Base-by-base conservation (phyloP, 2,888 invertebrate genomes). In the Tridacna crocea region DNA sequence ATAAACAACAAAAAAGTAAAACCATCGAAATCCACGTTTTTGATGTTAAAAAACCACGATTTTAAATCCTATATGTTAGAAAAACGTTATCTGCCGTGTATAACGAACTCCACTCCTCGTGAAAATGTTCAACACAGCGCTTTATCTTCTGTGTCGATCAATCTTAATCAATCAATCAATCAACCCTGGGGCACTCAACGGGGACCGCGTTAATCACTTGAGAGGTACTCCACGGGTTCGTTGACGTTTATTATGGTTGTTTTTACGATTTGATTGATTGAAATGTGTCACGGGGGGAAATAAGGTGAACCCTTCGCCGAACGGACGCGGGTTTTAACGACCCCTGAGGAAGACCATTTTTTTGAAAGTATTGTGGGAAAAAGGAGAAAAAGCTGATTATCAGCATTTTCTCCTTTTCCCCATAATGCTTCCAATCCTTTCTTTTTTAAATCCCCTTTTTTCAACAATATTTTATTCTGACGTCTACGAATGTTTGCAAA, bases 151-250 rank as follows among this genome's bases (percentile, higher is more conserved):
- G 61, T 51, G 63, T 70, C 85, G 78, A 88, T 88, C 87, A 82
- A 85, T 87, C 88, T 84, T 81, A 80, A 87, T 88, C 87, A 85
- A 88, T 87, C 88, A 88, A 88, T 88, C 85, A 85, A 88, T 83
- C 85, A 83, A 75, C 77, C 84, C 70, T 47, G 51, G 77, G 84
- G 46, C 82, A 87, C 48, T 80, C 87, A 46, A 84, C 80, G 47
- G 79, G 89, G 68, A 48, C 81, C 74, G 58, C 79, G 79, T 84
- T 78, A 79, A 72, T 68, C 70, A 65, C 68, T 65, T 47, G 73
- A 47, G 77, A 75, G 80, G 80, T 24, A 36, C 65, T 48, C 72
- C 65, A 66, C 66, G 66, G 66, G 66, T n/a, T 17, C 36, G n/a
- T 27, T 66, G 66, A 66, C 66, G 46, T 66, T 66, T 66, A 46